Evolutionary conservation across 1,140 invertebrate species (phyloP), one percentile per base, ranked within the genome.

Genomic region (Neodiprion fabricii): DNA sequence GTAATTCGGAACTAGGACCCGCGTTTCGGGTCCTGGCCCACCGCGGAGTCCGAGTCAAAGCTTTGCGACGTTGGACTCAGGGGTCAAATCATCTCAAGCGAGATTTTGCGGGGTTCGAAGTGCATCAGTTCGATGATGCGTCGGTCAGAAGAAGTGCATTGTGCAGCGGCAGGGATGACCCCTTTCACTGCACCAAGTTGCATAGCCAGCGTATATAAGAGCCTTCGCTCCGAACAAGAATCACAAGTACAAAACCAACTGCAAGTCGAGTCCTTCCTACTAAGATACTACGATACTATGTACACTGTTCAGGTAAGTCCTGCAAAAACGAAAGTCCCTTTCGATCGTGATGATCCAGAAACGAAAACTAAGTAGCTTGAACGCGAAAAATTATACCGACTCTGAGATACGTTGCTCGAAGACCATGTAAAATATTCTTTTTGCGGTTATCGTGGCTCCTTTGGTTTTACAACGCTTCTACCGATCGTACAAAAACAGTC

Each of bases 121-220:
- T 61, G 53, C 53, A 61, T 61, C 53, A 61, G 53, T 71, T 48
- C 70, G 70, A 71, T 84, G 84, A 85, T 84, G 81, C 83, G 81
- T 80, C 80, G 83, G 84, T 83, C 84, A 85, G 83, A 85, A 83
- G 83, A 83, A 85, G 84, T 83, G 79, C 81, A 85, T 85, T 85
- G 81, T 85, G 82, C 83, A 85, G 83, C 77, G 84, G 84, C 84
- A 85, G 84, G 84, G 84, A 85, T 85, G 84, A 84, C 84, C 84
- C 84, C 84, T 85, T 85, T 85, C 84, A 85, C 84, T 85, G 84
- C 78, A 85, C 81, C 83, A 85, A 83, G 83, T 85, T 84, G 79
- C 71, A 71, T 71, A 71, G 81, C 78, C 80, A 80, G 83, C 79
- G 84, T 85, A 85, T 85, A 85, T 85, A 85, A 84, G 84, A 85